Evolutionary conservation across 2,888 invertebrate genomes (phyloP).

Genomic region (Orchesella flavescens): DNA sequence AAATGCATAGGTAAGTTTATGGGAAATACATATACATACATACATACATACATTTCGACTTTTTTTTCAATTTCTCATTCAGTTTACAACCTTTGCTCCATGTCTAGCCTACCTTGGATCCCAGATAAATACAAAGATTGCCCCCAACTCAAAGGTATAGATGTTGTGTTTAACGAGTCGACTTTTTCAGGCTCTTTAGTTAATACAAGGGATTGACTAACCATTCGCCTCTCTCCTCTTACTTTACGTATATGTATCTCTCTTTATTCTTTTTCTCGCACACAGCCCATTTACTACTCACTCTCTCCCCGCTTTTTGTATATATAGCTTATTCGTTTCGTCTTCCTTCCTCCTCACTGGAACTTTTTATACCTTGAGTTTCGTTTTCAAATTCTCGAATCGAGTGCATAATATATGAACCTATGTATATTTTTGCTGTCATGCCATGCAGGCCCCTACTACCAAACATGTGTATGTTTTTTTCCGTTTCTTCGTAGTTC

Average conservation of each 20-base stretch:
- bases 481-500: too few species aligned
- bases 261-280: neutral
- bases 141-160: too few species aligned
- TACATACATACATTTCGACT: too few species aligned
- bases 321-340: neutral
- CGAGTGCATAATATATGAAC: constrained; percentile 67
- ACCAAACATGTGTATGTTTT: constrained; percentile 19
- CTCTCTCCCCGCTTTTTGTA: neutral
- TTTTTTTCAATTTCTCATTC: too few species aligned
- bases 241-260: neutral
- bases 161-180: neutral
- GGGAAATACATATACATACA: too few species aligned
- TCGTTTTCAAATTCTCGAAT: constrained; percentile 14
- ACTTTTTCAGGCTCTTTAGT: neutral
- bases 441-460: too few species aligned
- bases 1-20: too few species aligned
- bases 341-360: neutral
- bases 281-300: neutral
- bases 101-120: too few species aligned
- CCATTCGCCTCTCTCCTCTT: constrained; percentile 2
- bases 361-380: too few species aligned
- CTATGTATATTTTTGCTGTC: constrained; percentile 34
- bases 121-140: too few species aligned
- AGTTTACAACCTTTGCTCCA: too few species aligned
- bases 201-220: constrained; percentile 2